phyloP scores from a whole-genome alignment of 2,113 vertebrate genomes.

The Coryphaenoides rupestris region DNA sequence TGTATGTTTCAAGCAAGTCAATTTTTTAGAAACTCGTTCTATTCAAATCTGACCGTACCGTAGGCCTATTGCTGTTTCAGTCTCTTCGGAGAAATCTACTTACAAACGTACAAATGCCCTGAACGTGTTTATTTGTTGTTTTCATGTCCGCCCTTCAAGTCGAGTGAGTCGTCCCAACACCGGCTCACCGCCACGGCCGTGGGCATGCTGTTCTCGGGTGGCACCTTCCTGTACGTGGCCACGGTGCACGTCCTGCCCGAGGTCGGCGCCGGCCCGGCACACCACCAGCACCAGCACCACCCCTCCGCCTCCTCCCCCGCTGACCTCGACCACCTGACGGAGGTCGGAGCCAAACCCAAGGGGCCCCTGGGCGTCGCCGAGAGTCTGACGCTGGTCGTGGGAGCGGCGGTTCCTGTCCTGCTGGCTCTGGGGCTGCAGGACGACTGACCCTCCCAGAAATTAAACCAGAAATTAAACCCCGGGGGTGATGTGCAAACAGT shows the following conservation, averaged over 20 bases:
- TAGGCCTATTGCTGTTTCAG: too few relatives aligned
- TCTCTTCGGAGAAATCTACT: too few relatives aligned
- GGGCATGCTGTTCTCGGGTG: conserved; percentile 73
- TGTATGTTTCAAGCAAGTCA: too few relatives aligned
- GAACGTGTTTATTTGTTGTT: conserved; percentile 21
- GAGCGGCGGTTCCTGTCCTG: conserved; percentile 71
- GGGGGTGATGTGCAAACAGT: too few relatives aligned
- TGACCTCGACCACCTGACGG: conserved; percentile 36
- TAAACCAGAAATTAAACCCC: too few relatives aligned
- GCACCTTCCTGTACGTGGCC: conserved; percentile 75
- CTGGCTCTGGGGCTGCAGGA: conserved; percentile 70
- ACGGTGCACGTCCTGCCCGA: conserved; percentile 69
- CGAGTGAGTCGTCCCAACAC: conserved; percentile 47
- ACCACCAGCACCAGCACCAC: too few relatives aligned
- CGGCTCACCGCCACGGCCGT: conserved; percentile 66
- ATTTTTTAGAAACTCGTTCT: too few relatives aligned
- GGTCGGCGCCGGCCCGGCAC: conserved; percentile 57
- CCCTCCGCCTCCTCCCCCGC: too few relatives aligned
- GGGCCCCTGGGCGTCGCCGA: conserved; percentile 61
- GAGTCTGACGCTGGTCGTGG: conserved; percentile 63
- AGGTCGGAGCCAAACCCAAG: not conserved
- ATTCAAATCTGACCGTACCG: too few relatives aligned
- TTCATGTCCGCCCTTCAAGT: conserved; percentile 41
- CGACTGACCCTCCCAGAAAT: conserved; percentile 44
- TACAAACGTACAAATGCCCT: too few relatives aligned